A percentile compares a stretch with the other conserved stretches of the same genome.
Conservation (phyloP, 2,888 invertebrate genomes). For the Eupithecia inturbata region DNA sequence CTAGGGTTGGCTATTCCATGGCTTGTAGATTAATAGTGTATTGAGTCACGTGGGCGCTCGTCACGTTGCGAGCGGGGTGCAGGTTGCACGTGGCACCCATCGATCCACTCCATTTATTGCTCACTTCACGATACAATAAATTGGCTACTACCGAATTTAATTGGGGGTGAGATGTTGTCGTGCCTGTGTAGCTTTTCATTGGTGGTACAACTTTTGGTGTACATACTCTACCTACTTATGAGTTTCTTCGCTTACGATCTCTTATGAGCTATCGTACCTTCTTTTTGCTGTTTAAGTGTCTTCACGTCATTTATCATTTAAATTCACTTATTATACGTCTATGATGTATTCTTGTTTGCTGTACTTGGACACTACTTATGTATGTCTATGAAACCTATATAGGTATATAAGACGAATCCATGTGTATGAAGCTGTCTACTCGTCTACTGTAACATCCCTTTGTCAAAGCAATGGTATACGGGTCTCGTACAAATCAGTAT, state of each 20-base stretch:
- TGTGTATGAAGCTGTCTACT: neutral
- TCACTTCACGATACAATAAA: conserved; percentile 34
- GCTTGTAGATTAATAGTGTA: conserved; percentile 19
- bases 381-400: neutral
- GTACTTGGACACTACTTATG: too few relatives aligned
- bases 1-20: conserved; percentile 16
- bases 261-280: too few relatives aligned
- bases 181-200: neutral
- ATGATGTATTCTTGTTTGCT: too few relatives aligned
- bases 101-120: conserved; percentile 48
- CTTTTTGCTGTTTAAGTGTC: neutral
- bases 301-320: too few relatives aligned
- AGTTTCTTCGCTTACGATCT: neutral
- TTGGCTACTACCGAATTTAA: conserved; percentile 32
- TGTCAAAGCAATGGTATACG: conserved; percentile 19
- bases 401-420: neutral
- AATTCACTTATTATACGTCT: too few relatives aligned
- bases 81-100: conserved; percentile 59
- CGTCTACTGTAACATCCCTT: conserved; percentile 5
- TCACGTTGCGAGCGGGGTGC: conserved; percentile 51
- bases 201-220: neutral
- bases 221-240: neutral
- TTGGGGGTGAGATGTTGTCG: conserved; percentile 26
- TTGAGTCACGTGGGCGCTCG: conserved; percentile 37
- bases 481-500: conserved; percentile 28